Evolutionary conservation across 2,797 vertebrate species (phyloP), one percentile per base, ranked within the genome.

Genomic region (Molossus alvarezi): DNA sequence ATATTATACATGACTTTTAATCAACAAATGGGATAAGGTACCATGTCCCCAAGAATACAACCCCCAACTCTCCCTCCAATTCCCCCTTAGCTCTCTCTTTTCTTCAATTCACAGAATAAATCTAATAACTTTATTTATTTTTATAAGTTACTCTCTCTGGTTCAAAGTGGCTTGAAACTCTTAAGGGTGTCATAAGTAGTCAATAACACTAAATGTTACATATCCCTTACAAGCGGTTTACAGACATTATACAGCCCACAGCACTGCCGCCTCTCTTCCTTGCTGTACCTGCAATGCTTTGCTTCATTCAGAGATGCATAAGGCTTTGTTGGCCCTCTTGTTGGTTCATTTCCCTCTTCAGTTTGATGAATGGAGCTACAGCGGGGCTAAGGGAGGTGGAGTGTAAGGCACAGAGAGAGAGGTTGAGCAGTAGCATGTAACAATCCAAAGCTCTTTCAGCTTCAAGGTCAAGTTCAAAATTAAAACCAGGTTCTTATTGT

Each of bases 101-200:
- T 97, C 97, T 97, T 97, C 93, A 97, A 96, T 97, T 96, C 86
- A 91, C 93, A 95, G 73, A 98, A 95, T 97, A 97, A 97, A 98
- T 97, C 89, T 97, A 97, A 98, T 98, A 95, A 97, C 87, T 96
- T 97, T 95, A 95, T 98, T 97, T 97, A 98, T 97, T 98, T 96
- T 98, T 97, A 97, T 77, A 95, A 97, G 92, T 97, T 98, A 97
- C 83, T 97, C 93, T 98, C 90, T 83, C 81, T 90, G 90, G 92
- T 96, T 97, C 96, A 95, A 97, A 98, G 87, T 77, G 81, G 93
- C 95, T 98, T 98, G 97, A 98, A 98, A 97, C 89, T 95, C 93
- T 97, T 98, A 98, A 97, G 97, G 92, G 96, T 86, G 0, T 97
- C 96, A 96, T 96, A 86, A 45, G 58, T 96, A 97, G 95, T 69